Evolutionary conservation across 1,140 invertebrate species (phyloP).

Genomic region (Saccostrea glomerata): DNA sequence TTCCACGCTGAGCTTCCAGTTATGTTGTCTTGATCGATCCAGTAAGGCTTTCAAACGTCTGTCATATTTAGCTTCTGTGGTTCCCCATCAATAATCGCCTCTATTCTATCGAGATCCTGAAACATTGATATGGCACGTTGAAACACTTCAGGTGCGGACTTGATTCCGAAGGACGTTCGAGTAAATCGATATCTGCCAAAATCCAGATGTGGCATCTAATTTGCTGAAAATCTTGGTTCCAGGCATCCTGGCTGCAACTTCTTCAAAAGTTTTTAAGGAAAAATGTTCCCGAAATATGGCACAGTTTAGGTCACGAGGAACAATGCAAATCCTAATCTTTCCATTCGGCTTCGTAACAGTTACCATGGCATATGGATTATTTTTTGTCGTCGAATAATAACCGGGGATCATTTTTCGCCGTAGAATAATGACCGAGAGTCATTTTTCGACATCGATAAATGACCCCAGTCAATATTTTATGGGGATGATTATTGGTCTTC

Average conservation of each 20-base stretch:
- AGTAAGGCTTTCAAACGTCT: slow-evolving; percentile 8
- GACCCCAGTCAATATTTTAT: not conserved
- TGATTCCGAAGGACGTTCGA: not conserved
- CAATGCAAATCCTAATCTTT: slow-evolving; percentile 39
- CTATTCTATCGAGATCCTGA: not conserved
- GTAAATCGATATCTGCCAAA: slow-evolving; percentile 68
- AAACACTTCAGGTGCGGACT: no score
- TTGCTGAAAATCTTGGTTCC: slow-evolving; percentile 62
- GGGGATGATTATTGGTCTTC: no score
- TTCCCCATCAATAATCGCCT: slow-evolving; percentile 61
- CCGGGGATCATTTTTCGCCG: no score
- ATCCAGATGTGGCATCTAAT: slow-evolving; percentile 69
- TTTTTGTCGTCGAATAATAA: no score
- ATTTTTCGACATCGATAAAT: no score
- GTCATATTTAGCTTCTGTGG: slow-evolving; percentile 52
- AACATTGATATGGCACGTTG: no score
- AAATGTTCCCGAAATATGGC: slow-evolving; percentile 62
- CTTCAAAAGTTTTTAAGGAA: slow-evolving; percentile 57
- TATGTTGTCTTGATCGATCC: slow-evolving; percentile 29
- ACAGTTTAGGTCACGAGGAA: slow-evolving; percentile 64
- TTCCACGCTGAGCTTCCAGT: slow-evolving; percentile 54
- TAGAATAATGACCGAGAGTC: no score
- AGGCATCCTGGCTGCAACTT: slow-evolving; percentile 66
- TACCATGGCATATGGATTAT: slow-evolving; percentile 50
- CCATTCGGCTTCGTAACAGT: slow-evolving; percentile 52